phyloP scores from a whole-genome alignment of 2,888 invertebrate species.

The Gnatocerus cornutus region DNA sequence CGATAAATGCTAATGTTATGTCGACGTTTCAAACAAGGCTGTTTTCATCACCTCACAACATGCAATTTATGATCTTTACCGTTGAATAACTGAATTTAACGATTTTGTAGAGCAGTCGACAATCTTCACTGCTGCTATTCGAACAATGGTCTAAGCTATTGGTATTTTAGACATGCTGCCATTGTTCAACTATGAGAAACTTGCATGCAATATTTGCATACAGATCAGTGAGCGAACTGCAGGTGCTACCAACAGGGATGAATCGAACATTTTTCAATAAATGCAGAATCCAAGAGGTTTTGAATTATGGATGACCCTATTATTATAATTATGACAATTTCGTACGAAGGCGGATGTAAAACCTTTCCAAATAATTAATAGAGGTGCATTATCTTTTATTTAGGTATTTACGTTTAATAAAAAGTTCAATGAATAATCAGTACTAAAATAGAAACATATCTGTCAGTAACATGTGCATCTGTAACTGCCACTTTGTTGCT shows the following conservation, averaged over 20 bases:
- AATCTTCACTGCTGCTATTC: slow-evolving; percentile 2
- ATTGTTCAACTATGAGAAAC: slow-evolving; percentile 9
- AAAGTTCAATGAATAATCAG: too few species aligned
- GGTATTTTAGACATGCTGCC: slow-evolving; percentile 13
- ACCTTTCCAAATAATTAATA: too few species aligned
- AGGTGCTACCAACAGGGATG: background rate
- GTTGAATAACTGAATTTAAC: slow-evolving; percentile 15
- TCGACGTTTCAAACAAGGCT: slow-evolving; percentile 11
- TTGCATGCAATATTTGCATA: slow-evolving; percentile 11
- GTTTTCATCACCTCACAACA: slow-evolving; percentile 15
- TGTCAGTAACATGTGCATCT: too few species aligned
- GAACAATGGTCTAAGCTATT: slow-evolving; percentile 10
- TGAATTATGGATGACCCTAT: background rate
- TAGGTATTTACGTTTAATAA: too few species aligned
- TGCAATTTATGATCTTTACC: slow-evolving; percentile 20
- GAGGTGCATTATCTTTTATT: too few species aligned
- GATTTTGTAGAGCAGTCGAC: slow-evolving; percentile 5
- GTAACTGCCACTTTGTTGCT: too few species aligned
- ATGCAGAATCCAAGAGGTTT: background rate
- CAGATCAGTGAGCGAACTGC: slow-evolving; percentile 4
- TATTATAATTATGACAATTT: too few species aligned
- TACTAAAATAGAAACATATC: too few species aligned
- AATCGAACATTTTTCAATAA: slow-evolving; percentile 1
- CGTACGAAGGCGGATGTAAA: too few species aligned
- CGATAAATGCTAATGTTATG: slow-evolving; percentile 37